phyloP scores from a whole-genome alignment of 2,797 vertebrate genomes.

The Margarornis squamiger region DNA sequence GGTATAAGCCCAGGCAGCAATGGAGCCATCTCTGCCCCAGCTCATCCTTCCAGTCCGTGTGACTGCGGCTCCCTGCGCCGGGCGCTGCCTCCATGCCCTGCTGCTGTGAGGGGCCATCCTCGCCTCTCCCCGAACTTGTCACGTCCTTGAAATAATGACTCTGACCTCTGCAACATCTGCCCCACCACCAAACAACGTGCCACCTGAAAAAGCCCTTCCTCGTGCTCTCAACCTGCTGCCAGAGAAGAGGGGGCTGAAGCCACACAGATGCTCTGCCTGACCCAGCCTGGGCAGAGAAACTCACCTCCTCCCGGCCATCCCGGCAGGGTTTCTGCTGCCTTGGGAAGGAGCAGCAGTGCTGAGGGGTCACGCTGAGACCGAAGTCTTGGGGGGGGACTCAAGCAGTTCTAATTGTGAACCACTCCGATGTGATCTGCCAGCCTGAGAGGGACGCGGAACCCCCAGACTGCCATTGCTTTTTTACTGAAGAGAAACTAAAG shows the following conservation, averaged over 20 bases:
- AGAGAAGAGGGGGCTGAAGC: not conserved
- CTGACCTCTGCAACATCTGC: not conserved
- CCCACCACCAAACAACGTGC: not conserved
- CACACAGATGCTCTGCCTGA: not conserved
- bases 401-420: not conserved
- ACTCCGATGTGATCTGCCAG: not conserved
- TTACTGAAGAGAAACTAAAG: not conserved
- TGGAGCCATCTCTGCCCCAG: not conserved
- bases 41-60: not conserved
- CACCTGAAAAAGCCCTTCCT: not conserved
- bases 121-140: not conserved
- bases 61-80: accelerated
- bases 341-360: not conserved
- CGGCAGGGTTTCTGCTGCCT: not conserved
- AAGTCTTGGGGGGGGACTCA: not conserved
- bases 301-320: not conserved
- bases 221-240: not conserved
- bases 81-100: not conserved
- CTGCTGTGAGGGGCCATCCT: not conserved
- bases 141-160: not conserved
- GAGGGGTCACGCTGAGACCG: accelerated
- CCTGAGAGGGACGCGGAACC: not conserved
- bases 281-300: not conserved
- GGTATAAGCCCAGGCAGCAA: not conserved
- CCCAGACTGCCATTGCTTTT: not conserved